Percentiles rank a stretch among this genome's conserved stretches.
These are phyloP conservation scores for Prietella phreatophila DNA, from an alignment of 2,113 vertebrate species.

Conservation along the genomic window DNA sequence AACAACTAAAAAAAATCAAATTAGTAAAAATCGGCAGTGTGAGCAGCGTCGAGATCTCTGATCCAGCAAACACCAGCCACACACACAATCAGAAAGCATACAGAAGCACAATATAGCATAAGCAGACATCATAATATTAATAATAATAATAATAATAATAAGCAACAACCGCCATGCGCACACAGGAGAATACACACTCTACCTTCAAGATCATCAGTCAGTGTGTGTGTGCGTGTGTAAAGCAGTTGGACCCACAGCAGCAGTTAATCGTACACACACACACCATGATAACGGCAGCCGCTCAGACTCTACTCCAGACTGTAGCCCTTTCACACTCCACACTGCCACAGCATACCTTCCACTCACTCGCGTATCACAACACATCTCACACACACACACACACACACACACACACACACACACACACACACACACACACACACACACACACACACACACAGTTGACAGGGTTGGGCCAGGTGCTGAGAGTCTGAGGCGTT, in stretches of 20 bases:
- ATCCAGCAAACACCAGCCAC: conserved; percentile 6
- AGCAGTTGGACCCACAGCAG: background rate
- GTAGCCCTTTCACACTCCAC: conserved; percentile 64
- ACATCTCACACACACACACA: no score
- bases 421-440: conserved; percentile 62
- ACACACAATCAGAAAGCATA: background rate
- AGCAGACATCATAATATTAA: background rate
- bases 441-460: conserved; percentile 55
- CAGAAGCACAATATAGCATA: no score
- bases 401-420: conserved; percentile 66
- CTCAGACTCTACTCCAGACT: background rate
- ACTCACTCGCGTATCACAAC: conserved; percentile 77
- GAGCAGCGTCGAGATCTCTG: conserved; percentile 53
- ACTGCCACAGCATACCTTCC: conserved; percentile 78
- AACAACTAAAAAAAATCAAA: background rate
- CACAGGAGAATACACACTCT: conserved; percentile 30
- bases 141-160: no score
- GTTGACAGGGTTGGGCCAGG: conserved; percentile 77
- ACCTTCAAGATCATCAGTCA: conserved; percentile 82
- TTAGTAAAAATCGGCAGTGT: no score
- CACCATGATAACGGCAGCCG: conserved; percentile 7
- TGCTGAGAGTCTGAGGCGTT: conserved; percentile 67
- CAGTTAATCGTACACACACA: background rate
- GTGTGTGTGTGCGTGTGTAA: background rate
- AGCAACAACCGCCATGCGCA: background rate